Evolutionary conservation across 2,888 invertebrate genomes (phyloP).

Genomic region (Trissolcus japonicus): DNA sequence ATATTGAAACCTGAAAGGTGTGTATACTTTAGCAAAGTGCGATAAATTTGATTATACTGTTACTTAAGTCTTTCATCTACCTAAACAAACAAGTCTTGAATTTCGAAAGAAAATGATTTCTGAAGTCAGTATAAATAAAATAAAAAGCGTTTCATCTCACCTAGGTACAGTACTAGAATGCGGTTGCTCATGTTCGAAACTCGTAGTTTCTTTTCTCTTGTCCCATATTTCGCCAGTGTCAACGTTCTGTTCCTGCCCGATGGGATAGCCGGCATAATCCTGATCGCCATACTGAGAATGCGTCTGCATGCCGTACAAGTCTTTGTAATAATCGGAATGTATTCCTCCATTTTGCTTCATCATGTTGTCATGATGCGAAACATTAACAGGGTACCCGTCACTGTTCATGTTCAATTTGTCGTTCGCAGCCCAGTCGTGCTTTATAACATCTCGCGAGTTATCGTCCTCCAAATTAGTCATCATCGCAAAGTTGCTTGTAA

Average conservation of each 20-base stretch:
- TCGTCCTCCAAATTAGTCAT: constrained; percentile 69
- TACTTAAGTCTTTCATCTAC: too few relatives aligned
- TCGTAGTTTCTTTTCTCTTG: constrained; percentile 79
- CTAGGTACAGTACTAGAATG: constrained; percentile 75
- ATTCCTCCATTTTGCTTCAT: constrained; percentile 71
- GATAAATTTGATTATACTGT: too few relatives aligned
- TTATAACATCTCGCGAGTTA: constrained; percentile 64
- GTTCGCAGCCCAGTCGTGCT: constrained; percentile 68
- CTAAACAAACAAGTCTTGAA: too few relatives aligned
- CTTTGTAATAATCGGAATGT: constrained; percentile 72
- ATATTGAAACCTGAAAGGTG: too few relatives aligned
- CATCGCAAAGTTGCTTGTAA: constrained; percentile 69
- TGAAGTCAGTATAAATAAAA: background rate
- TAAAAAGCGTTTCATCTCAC: constrained; percentile 57
- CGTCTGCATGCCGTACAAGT: constrained; percentile 67
- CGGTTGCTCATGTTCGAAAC: constrained; percentile 80
- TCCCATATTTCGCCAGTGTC: constrained; percentile 75
- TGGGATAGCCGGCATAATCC: constrained; percentile 71
- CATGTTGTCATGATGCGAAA: constrained; percentile 67
- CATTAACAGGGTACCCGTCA: constrained; percentile 71
- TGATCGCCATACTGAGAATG: constrained; percentile 72
- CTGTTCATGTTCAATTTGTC: constrained; percentile 69
- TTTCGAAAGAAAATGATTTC: too few relatives aligned
- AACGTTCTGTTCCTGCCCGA: constrained; percentile 74
- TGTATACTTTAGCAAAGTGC: too few relatives aligned